Evolutionary conservation across 2,797 vertebrate genomes (phyloP), one percentile per base, ranked within the genome.

Genomic region (Gallinago stenura): DNA sequence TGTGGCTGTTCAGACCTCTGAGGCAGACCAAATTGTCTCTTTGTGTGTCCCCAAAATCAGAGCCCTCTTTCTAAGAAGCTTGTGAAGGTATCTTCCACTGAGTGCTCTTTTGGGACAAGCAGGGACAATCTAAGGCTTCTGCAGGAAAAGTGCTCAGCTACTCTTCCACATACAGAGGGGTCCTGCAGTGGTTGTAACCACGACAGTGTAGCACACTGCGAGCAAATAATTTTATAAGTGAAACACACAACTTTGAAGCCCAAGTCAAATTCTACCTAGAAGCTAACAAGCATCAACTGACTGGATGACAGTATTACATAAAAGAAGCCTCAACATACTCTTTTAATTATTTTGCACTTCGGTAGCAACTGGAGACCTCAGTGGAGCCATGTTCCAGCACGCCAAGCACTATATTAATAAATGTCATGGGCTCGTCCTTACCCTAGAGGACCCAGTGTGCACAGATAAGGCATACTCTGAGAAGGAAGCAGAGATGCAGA

Each of bases 311-410:
- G 75, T 19, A 20, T 76, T 83, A 75, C 19, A 73, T 76, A 82
- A 92, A 93, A 79, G 53, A 77, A 89, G 61, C 14, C n/a, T 90
- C 62, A 70, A 89, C 43, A 76, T 60, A 73, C 18, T 75, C 14
- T 91, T 92, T 64, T 80, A 83, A 94, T 83, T 89, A 85, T 75
- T 94, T 94, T 87, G 51, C n/a, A 54, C 53, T 71, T 66, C 1
- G 1, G 87, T 79, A 91, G 76, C 60, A 66, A 69, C 46, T 86
- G 66, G 39, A 92, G 66, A 69, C 61, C 65, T 81, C 83, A 39
- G 43, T 71, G 85, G 65, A 86, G 56, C 87, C 80, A 57, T 76
- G 83, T 39, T 87, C 28, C 77, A 92, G 62, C 70, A 76, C 30
- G 80, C 80, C 80, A 92, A 65, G 51, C 54, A 54, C 46, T 60